Evolutionary conservation across 2,113 vertebrate species (phyloP).

Genomic region (Scalopus aquaticus): DNA sequence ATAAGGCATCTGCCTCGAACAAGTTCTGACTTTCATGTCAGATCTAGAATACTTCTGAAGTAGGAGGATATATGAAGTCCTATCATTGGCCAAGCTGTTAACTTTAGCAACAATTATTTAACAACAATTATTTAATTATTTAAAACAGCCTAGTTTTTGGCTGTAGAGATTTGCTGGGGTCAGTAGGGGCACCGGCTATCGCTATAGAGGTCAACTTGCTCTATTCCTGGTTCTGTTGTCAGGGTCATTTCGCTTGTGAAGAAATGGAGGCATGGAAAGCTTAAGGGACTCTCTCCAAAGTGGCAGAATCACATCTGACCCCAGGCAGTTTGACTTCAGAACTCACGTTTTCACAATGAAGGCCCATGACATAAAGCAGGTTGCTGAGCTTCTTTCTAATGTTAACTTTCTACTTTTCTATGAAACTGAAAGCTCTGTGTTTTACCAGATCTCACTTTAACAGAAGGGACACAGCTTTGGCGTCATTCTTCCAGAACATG

Average conservation of each 20-base stretch:
- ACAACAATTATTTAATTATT: too few relatives aligned
- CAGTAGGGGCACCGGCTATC: not conserved
- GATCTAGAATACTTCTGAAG: not conserved
- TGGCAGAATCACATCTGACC: not conserved
- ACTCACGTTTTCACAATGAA: not conserved
- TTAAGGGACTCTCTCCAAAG: not conserved
- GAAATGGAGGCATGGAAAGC: not conserved
- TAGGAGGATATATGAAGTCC: not conserved
- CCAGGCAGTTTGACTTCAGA: not conserved
- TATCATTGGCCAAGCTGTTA: not conserved
- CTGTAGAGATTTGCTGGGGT: not conserved
- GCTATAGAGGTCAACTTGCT: not conserved
- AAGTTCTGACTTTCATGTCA: not conserved
- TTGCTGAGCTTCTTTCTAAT: not conserved
- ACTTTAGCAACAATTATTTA: constrained; percentile 38
- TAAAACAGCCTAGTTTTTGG: too few relatives aligned
- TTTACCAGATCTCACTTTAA: not conserved
- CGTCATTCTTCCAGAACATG: not conserved
- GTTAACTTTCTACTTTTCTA: not conserved
- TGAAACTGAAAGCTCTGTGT: not conserved
- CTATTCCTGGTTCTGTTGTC: not conserved
- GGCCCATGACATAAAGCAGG: accelerated
- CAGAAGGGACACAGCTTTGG: not conserved
- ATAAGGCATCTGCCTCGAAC: not conserved
- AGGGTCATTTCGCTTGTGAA: not conserved